Base-by-base conservation (phyloP, 2,797 vertebrate genomes). In the Choloepus didactylus region DNA sequence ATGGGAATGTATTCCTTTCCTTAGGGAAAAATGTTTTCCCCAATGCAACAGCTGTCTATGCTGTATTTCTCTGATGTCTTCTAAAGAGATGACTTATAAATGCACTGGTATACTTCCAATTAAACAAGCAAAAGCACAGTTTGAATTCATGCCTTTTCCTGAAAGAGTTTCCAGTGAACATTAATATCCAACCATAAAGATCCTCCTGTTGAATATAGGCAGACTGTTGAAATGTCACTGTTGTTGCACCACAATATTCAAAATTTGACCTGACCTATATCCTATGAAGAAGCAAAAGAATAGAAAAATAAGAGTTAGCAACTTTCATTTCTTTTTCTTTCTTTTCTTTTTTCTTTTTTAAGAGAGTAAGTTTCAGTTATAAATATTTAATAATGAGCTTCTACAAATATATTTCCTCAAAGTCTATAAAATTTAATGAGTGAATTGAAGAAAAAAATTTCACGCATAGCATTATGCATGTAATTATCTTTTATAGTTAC, bases 61-160 rank as follows among this genome's bases (percentile, higher is more conserved):
- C 16, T 86, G 0, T 9, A 59, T 90, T 49, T 92, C 56, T 86
- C 73, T 95, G 10, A 85, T 84, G n/a, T 84, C 69, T 49, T 49
- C 92, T 81, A 73, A 70, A 96, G 85, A 73, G 75, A 91, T 75
- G 75, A 94, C 1, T 51, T 73, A 79, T 66, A 81, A 92, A 90
- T 51, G 16, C 94, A 4, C 0, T 3, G 5, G 60, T 96, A 84
- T 93, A 4, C 3, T 96, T 85, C 41, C 66, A 80, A 3, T 87
- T 96, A 96, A 84, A 66, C 84, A 59, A 89, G 77, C 15, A 89
- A 96, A 87, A 94, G n/a, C 9, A 60, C 15, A 93, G 41, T 5
- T 90, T 64, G 90, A 95, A 96, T 25, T 67, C 0, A 6, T 84
- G 6, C 10, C 70, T 90, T 92, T 94, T 4, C 86, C 1, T 95